Evolutionary conservation across 1,140 invertebrate genomes (phyloP).

Genomic region (Drosophila orosa): DNA sequence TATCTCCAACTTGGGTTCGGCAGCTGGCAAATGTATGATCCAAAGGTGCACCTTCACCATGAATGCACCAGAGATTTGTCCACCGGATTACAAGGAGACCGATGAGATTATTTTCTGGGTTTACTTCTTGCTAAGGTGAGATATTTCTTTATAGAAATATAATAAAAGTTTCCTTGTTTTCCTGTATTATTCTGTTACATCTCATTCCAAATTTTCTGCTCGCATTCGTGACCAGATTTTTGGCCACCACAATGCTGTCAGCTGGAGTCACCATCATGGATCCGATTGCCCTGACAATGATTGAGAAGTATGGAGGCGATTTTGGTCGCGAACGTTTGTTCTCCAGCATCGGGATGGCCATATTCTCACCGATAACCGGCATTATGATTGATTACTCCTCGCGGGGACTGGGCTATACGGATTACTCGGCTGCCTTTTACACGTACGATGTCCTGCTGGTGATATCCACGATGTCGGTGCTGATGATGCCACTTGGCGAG

Average conservation of each 20-base stretch:
- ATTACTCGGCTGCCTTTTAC: slow-evolving; percentile 92
- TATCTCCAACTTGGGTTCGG: slow-evolving; percentile 86
- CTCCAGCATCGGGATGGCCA: slow-evolving; percentile 91
- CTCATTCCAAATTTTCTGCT: neutral
- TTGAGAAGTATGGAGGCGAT: slow-evolving; percentile 91
- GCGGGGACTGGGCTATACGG: slow-evolving; percentile 88
- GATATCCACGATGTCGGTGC: slow-evolving; percentile 88
- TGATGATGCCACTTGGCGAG: slow-evolving; percentile 89
- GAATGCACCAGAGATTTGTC: slow-evolving; percentile 89
- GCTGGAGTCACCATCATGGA: slow-evolving; percentile 92
- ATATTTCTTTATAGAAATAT: neutral
- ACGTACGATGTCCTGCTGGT: slow-evolving; percentile 89
- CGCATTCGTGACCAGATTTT: slow-evolving; percentile 85
- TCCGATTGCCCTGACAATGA: slow-evolving; percentile 92
- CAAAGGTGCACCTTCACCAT: slow-evolving; percentile 87
- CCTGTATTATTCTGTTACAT: neutral
- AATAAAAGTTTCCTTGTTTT: neutral
- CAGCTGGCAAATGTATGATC: slow-evolving; percentile 88
- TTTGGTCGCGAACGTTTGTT: slow-evolving; percentile 92
- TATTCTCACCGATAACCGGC: slow-evolving; percentile 92
- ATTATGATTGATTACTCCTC: slow-evolving; percentile 89
- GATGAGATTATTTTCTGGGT: slow-evolving; percentile 91
- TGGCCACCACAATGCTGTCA: slow-evolving; percentile 90
- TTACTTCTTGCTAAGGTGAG: slow-evolving; percentile 88
- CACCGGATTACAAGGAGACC: slow-evolving; percentile 89